Evolutionary conservation across 2,888 invertebrate genomes (phyloP), one percentile per base, ranked within the genome.

Genomic region (Platynereis dumerilii): DNA sequence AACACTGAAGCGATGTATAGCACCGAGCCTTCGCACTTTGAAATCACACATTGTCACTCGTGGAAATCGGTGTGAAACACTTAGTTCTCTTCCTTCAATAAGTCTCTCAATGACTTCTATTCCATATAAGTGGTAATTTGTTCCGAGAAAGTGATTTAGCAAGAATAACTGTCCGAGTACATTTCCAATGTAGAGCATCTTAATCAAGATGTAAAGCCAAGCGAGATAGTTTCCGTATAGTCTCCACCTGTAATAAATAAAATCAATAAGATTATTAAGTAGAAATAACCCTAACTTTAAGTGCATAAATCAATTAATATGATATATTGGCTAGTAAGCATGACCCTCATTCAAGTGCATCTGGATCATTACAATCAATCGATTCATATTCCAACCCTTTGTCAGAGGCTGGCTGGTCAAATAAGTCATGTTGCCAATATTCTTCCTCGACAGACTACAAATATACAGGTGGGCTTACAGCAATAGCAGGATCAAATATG

Each of bases 121-220:
- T 7, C 74, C 74, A 53, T 72, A 70, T 44, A 73, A 39, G 39
- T 69, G 66, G 64, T 69, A 74, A 62, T 81, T 78, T 34, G 80
- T 80, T 53, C 85, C 86, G 22, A 86, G 79, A 69, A 87, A 86
- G 65, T 79, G 80, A 75, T 86, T 86, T 58, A 86, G 77, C 62
- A 85, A 76, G 70, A 85, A 83, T 58, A 86, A 78, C 74, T 86
- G 86, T 12, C 83, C 82, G 24, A 86, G 75, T 53, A 84, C 84
- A 72, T 86, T 86, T 48, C 78, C 72, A 67, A 86, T 78, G 72
- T 85, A 85, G 28, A 86, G 70, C 12, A 84, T 67, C 70, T 86
- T 86, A 45, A 73, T 61, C 26, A 69, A 78, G 69, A 85, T 75
- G 72, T 86, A 86, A 56, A 86, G 79, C n/a, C 82, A 77, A 10